phyloP scores from a whole-genome alignment of 2,888 invertebrate genomes.

The Drosophila colorata region DNA sequence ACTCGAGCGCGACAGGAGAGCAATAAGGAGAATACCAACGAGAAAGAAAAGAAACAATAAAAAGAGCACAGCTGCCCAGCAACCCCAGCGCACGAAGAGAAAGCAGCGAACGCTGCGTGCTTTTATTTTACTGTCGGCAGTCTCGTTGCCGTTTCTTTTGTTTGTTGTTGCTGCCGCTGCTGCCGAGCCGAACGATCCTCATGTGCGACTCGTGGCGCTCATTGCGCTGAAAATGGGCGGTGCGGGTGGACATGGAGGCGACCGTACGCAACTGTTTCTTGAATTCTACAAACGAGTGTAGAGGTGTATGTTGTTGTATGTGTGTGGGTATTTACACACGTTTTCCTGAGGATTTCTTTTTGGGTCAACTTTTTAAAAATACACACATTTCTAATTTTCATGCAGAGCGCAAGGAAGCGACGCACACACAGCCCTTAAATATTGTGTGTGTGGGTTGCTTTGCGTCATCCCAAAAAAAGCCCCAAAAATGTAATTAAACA shows the following conservation, averaged over 20 bases:
- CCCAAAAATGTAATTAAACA: slow-evolving; percentile 18
- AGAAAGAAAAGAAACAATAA: slow-evolving; percentile 21
- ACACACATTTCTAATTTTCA: slow-evolving; percentile 65
- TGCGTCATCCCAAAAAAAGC: slow-evolving; percentile 52
- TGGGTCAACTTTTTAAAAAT: slow-evolving; percentile 77
- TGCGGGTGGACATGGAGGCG: slow-evolving; percentile 57
- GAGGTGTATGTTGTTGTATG: background rate
- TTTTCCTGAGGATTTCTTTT: slow-evolving; percentile 53
- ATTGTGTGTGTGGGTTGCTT: slow-evolving; percentile 20
- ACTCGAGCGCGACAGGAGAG: slow-evolving; percentile 67
- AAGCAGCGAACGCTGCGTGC: slow-evolving; percentile 62
- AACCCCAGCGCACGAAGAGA: slow-evolving; percentile 66
- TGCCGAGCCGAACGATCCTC: slow-evolving; percentile 44
- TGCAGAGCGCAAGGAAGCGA: slow-evolving; percentile 62
- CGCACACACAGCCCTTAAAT: slow-evolving; percentile 26
- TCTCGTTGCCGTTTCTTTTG: slow-evolving; percentile 39
- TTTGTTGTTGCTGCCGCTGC: slow-evolving; percentile 40
- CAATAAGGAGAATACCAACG: slow-evolving; percentile 65
- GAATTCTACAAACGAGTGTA: slow-evolving; percentile 18
- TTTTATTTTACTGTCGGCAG: slow-evolving; percentile 45
- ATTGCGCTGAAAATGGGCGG: slow-evolving; percentile 34
- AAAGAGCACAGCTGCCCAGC: slow-evolving; percentile 31
- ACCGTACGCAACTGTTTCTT: slow-evolving; percentile 29
- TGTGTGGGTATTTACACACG: background rate
- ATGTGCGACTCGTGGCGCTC: slow-evolving; percentile 17